Base-by-base conservation (phyloP, 1,140 invertebrate genomes). In the Augochlora pura region DNA sequence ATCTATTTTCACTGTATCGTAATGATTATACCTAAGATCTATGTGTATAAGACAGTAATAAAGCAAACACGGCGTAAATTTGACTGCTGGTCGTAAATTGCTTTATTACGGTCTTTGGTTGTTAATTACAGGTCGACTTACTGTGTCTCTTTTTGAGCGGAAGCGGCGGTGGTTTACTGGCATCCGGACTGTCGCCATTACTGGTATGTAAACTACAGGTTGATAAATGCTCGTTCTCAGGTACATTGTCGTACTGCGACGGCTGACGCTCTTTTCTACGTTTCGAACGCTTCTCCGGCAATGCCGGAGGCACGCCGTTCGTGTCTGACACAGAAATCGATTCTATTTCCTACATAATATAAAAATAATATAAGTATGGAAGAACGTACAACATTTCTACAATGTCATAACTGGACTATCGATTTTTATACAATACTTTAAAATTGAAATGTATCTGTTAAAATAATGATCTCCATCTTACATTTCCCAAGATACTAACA, bases 61-160 rank as follows among this genome's bases (percentile, higher is more conserved):
- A 78, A 72, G 76, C 69, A 64, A 18, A 14, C 18, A n/a, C 14
- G 39, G 12, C 12, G n/a, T 25, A 23, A 1, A 25, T 18, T 25
- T 16, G 14, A 46, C 32, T 16, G 46, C n/a, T 25, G 6, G 23
- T 46, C 2, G 12, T 68, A 12, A 9, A n/a, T 64, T 81, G 57
- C 46, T 68, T 77, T 71, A 62, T 82, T 49, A 66, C 74, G 64
- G 57, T 42, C n/a, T 10, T 68, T 16, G 27, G 27, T 46, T 57
- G 25, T 42, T 74, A 81, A 72, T 64, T 14, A 73, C 74, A 5
- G 39, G 25, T 71, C 87, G 91, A 97, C 97, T 97, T 95, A 99
- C 98, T 98, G 94, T 98, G 96, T 91, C 96, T 97, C 92, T 98
- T 98, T 93, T 98, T 98, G 0, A 96, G 95, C 32, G 98, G 98